These are phyloP conservation scores for Pelosia muscerda DNA, from an alignment of 2,888 invertebrate genomes.

Conservation along the genomic window DNA sequence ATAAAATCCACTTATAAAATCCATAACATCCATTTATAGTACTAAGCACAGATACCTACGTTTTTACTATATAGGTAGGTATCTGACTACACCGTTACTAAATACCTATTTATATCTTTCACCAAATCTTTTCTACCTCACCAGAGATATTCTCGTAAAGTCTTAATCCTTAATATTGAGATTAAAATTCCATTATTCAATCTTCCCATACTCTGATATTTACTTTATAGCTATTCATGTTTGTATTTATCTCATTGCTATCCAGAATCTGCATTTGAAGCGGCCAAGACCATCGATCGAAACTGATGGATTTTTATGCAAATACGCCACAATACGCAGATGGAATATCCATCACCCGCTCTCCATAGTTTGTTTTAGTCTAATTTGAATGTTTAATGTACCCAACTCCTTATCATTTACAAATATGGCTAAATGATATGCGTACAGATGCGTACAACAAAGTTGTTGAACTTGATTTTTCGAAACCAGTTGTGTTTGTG, in stretches of 20 bases:
- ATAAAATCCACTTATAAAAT: too few species aligned
- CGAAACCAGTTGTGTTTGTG: slow-evolving; percentile 34
- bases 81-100: background rate
- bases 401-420: slow-evolving; percentile 62
- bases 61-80: too few species aligned
- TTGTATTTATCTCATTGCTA: slow-evolving; percentile 69
- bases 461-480: slow-evolving; percentile 27
- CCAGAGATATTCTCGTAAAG: background rate
- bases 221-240: slow-evolving; percentile 50
- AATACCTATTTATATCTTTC: background rate
- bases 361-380: slow-evolving; percentile 71
- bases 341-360: slow-evolving; percentile 81
- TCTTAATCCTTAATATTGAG: background rate
- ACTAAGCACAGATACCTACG: too few species aligned
- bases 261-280: slow-evolving; percentile 79
- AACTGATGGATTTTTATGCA: slow-evolving; percentile 78
- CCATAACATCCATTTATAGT: too few species aligned
- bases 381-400: slow-evolving; percentile 82
- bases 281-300: slow-evolving; percentile 55
- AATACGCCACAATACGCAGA: slow-evolving; percentile 74
- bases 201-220: slow-evolving; percentile 56
- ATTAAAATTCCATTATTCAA: slow-evolving; percentile 49
- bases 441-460: slow-evolving; percentile 45
- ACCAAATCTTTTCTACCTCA: background rate
- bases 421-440: slow-evolving; percentile 63